Evolutionary conservation across 2,888 invertebrate species (phyloP).

Genomic region (Erannis defoliaria): DNA sequence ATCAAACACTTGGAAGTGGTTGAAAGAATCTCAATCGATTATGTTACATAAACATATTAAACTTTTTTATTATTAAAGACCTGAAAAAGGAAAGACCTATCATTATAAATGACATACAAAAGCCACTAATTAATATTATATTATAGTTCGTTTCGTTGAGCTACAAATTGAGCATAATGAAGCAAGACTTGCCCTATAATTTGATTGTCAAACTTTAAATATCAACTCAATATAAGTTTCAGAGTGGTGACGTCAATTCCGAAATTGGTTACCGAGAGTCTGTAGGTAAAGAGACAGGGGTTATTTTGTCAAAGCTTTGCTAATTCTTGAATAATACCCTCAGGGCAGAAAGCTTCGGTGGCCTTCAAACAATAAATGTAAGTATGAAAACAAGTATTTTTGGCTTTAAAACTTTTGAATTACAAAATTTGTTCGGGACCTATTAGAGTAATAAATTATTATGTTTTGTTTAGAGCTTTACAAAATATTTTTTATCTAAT

Average conservation of each 20-base stretch:
- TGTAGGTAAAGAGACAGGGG: constrained; percentile 18
- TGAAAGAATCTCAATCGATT: too few species aligned
- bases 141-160: not conserved
- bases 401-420: constrained; percentile 7
- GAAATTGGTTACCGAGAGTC: constrained; percentile 18
- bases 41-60: too few species aligned
- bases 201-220: constrained; percentile 27
- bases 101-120: not conserved
- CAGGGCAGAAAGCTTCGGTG: constrained; percentile 3
- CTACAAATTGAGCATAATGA: constrained; percentile 2
- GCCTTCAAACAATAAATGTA: constrained; percentile 8
- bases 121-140: not conserved
- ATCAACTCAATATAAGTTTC: constrained; percentile 29
- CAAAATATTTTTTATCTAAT: too few species aligned
- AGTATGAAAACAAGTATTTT: constrained; percentile 13
- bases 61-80: too few species aligned
- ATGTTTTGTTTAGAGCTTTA: not conserved
- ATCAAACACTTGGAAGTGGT: too few species aligned
- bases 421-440: not conserved
- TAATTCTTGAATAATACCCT: constrained; percentile 28
- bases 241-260: constrained; percentile 14
- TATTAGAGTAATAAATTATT: not conserved
- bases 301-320: constrained; percentile 23
- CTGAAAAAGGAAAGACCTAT: too few species aligned
- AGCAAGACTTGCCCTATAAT: constrained; percentile 7